Conservation (phyloP, 2,113 vertebrate genomes). For the Erythrolamprus reginae region DNA sequence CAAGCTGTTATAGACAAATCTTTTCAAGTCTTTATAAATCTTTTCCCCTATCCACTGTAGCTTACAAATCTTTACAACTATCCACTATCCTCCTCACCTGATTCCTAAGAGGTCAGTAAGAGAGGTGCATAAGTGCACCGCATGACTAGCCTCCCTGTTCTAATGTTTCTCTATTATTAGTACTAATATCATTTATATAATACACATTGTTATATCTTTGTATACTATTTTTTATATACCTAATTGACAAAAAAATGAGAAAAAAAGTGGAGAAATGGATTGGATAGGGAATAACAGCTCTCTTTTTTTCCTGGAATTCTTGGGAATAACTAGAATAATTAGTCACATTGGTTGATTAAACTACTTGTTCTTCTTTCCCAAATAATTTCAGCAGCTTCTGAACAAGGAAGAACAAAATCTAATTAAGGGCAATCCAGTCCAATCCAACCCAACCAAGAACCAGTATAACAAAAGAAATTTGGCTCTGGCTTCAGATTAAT, state of each 20-base stretch:
- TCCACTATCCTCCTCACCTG: no score
- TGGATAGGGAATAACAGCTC: neutral
- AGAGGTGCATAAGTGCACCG: no score
- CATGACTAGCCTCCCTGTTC: no score
- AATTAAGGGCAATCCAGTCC: neutral
- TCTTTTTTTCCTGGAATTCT: neutral
- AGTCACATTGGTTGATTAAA: neutral
- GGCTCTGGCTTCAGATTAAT: neutral
- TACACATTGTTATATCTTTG: no score
- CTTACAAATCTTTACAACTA: no score
- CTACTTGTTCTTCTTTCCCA: neutral
- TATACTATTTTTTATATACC: no score
- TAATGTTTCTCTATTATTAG: no score
- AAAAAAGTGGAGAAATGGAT: neutral
- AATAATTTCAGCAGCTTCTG: neutral
- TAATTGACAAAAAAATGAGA: no score
- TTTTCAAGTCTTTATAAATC: no score
- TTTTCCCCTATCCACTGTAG: no score
- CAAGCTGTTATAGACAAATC: neutral
- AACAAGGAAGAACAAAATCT: neutral
- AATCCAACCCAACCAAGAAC: neutral
- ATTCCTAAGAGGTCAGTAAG: no score
- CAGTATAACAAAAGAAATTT: neutral
- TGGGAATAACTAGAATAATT: neutral
- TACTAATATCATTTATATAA: no score